Conservation (phyloP, 2,888 invertebrate species). For the Amphipoea oculea region DNA sequence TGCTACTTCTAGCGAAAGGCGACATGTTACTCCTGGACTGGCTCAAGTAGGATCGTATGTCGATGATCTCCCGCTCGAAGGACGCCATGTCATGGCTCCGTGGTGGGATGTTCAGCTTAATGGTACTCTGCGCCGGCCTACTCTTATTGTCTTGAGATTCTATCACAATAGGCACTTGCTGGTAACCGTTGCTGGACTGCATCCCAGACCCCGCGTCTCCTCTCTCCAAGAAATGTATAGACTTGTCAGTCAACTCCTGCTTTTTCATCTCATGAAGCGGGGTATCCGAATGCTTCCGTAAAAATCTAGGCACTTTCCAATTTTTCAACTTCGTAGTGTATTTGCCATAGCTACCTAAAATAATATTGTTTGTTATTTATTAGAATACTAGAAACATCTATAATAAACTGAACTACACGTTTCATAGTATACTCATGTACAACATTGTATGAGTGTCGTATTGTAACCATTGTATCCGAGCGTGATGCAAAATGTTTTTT, state of each 20-base stretch:
- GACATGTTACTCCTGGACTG: slow-evolving; percentile 94
- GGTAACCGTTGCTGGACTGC: slow-evolving; percentile 89
- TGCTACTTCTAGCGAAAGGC: slow-evolving; percentile 93
- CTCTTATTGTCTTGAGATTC: slow-evolving; percentile 88
- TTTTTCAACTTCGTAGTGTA: slow-evolving; percentile 91
- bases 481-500: slow-evolving; percentile 18
- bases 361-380: slow-evolving; percentile 14
- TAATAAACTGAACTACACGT: slow-evolving; percentile 1
- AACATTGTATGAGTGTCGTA: slow-evolving; percentile 16
- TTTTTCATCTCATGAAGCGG: slow-evolving; percentile 87
- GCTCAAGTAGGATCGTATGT: slow-evolving; percentile 93
- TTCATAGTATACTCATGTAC: slow-evolving; percentile 1
- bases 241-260: slow-evolving; percentile 82
- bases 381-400: neutral
- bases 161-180: slow-evolving; percentile 92
- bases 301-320: slow-evolving; percentile 93
- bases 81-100: slow-evolving; percentile 87
- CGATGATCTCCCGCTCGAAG: slow-evolving; percentile 92
- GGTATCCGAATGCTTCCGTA: slow-evolving; percentile 91
- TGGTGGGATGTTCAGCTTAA: slow-evolving; percentile 86
- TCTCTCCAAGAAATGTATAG: slow-evolving; percentile 80
- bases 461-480: slow-evolving; percentile 22
- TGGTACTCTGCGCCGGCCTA: slow-evolving; percentile 77
- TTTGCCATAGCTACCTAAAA: slow-evolving; percentile 91
- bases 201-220: slow-evolving; percentile 74